These are phyloP conservation scores for Pelobates fuscus DNA, from an alignment of 2,113 vertebrate species.

Conservation along the genomic window DNA sequence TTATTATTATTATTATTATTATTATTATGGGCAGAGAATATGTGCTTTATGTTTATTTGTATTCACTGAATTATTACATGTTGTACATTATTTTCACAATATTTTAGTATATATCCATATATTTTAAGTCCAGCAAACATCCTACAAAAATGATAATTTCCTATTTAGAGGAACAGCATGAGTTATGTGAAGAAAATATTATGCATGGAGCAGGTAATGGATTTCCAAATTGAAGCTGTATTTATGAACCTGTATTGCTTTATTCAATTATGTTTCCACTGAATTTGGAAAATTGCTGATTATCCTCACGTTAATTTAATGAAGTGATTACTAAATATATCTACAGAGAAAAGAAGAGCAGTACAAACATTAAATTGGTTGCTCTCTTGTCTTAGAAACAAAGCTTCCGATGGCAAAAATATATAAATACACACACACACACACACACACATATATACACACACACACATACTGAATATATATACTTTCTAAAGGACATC, in stretches of 20 bases:
- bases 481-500: too few species aligned
- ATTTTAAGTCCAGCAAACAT: not conserved
- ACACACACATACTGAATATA: too few species aligned
- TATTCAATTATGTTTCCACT: not conserved
- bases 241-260: not conserved
- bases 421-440: too few species aligned
- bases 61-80: too few species aligned
- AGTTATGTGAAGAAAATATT: not conserved
- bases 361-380: not conserved
- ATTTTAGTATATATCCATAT: too few species aligned
- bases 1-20: too few species aligned
- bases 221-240: not conserved
- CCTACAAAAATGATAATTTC: not conserved
- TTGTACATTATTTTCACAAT: too few species aligned
- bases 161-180: not conserved
- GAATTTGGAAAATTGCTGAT: not conserved
- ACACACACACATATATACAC: too few species aligned
- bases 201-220: not conserved
- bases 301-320: not conserved
- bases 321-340: slow-evolving; percentile 4
- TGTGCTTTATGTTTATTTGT: too few species aligned
- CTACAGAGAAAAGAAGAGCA: not conserved
- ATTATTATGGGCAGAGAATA: too few species aligned
- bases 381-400: too few species aligned
- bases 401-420: too few species aligned